phyloP scores from a whole-genome alignment of 2,888 invertebrate species.

The Ernsta delagoae region DNA sequence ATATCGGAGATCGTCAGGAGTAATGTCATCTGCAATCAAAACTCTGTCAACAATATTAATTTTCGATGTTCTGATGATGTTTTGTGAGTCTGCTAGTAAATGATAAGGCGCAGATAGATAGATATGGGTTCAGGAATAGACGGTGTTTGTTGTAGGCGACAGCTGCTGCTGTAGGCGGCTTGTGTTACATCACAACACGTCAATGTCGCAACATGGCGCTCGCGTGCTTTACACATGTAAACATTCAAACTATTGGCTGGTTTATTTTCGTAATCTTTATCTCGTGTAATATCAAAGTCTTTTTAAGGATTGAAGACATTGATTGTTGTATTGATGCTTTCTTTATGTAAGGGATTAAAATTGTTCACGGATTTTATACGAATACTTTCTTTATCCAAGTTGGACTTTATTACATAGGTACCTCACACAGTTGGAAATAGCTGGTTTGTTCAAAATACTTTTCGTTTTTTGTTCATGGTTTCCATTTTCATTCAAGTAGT shows the following conservation, averaged over 20 bases:
- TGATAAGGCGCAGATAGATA: slow-evolving; percentile 26
- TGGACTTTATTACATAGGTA: too few relatives aligned
- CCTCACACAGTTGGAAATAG: too few relatives aligned
- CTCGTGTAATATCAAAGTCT: slow-evolving; percentile 25
- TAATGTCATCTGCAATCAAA: slow-evolving; percentile 7
- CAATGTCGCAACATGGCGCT: slow-evolving; percentile 7
- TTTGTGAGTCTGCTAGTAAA: neutral
- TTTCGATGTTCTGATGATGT: neutral
- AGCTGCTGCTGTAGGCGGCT: neutral
- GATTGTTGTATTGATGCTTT: neutral
- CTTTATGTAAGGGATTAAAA: neutral
- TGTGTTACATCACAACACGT: slow-evolving; percentile 16
- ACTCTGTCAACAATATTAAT: neutral
- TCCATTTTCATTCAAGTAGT: too few relatives aligned
- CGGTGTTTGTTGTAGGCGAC: neutral
- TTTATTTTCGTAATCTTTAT: slow-evolving; percentile 32
- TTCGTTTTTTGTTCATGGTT: too few relatives aligned
- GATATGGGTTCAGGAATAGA: slow-evolving; percentile 21
- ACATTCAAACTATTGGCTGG: slow-evolving; percentile 23
- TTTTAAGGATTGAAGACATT: slow-evolving; percentile 21
- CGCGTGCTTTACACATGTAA: slow-evolving; percentile 30
- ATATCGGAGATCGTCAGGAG: neutral
- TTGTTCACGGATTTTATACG: too few relatives aligned
- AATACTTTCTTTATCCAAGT: too few relatives aligned
- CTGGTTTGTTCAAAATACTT: too few relatives aligned